Evolutionary conservation across 2,113 vertebrate genomes (phyloP), one percentile per base, ranked within the genome.

Genomic region (Dicerorhinus sumatrensis): DNA sequence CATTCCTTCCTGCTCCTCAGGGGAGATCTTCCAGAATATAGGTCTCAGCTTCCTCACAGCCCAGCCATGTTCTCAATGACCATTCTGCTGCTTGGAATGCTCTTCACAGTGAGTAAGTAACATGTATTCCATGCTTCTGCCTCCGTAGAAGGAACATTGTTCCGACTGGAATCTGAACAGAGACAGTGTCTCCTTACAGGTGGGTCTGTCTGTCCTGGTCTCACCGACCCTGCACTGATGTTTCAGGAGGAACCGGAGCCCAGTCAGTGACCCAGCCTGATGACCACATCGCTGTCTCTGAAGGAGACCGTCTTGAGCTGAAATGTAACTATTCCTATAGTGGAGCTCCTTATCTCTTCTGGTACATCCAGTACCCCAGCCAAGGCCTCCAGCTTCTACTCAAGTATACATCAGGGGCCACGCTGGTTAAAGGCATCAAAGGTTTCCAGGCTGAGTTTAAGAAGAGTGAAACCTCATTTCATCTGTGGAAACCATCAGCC

Each of bases 71-170:
- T 54, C 46, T 79, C 25, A 8, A 5, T 33, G 54, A 39, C 58
- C 39, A 42, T 84, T 60, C 58, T 75, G 12, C 65, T 97, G 39
- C n/a, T 92, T 23, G 65, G 63, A 67, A 18, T 91, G 39, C 25
- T 77, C 70, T 84, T 89, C 81, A 69, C 36, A 6, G 48, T 88
- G 48, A 85, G 92, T 95, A 81, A 98, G 96, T 97, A 92, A 73
- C 3, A 25, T 54, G 18, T 48, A 31, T 65, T 65, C 33, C 17
- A 31, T 65, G 18, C 25, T 72, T 33, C 16, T 46, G 60, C 48
- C 51, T 89, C 21, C 62, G 27, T 12, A 46, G 72, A 76, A 73
- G 56, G 23, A 67, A 18, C 27, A 14, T n/a, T 39, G n/a, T 67
- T 60, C 72, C 46, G 12, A 10, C 0, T 39, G 17, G 20, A 85